phyloP scores from a whole-genome alignment of 2,888 invertebrate species.

The Drosophila nr. fundita region DNA sequence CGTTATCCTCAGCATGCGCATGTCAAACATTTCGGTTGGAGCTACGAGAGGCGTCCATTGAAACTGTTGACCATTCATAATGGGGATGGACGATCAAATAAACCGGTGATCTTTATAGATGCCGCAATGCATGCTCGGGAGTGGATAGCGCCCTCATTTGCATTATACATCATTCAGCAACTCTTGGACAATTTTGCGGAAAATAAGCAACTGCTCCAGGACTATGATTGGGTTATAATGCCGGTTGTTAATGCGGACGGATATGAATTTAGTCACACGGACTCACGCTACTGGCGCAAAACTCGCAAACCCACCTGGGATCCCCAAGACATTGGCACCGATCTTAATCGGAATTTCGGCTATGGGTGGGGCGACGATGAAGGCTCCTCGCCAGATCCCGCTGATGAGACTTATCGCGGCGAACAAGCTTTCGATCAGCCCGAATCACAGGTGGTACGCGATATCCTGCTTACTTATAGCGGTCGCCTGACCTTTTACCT shows the following conservation, averaged over 20 bases:
- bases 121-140: constrained; percentile 88
- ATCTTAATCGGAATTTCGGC: constrained; percentile 88
- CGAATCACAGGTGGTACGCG: constrained; percentile 87
- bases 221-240: constrained; percentile 88
- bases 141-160: constrained; percentile 88
- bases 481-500: constrained; percentile 87
- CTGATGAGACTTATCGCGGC: constrained; percentile 87
- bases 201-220: constrained; percentile 85
- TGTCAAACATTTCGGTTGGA: constrained; percentile 87
- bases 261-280: constrained; percentile 87
- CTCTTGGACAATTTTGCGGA: constrained; percentile 85
- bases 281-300: constrained; percentile 86
- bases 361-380: constrained; percentile 86
- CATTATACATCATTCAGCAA: constrained; percentile 87
- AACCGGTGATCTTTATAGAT: constrained; percentile 86
- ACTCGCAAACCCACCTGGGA: constrained; percentile 84
- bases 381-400: constrained; percentile 83
- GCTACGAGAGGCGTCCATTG: constrained; percentile 87
- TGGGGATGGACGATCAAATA: constrained; percentile 83
- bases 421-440: constrained; percentile 87
- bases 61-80: constrained; percentile 87
- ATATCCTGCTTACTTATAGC: constrained; percentile 86
- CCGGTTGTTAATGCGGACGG: constrained; percentile 90
- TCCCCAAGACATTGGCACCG: constrained; percentile 85
- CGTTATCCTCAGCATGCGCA: constrained; percentile 86